A percentile compares a stretch with the other conserved stretches of the same genome.
Conservation (phyloP, 2,797 vertebrate species). For the Nyctalus aviator region DNA sequence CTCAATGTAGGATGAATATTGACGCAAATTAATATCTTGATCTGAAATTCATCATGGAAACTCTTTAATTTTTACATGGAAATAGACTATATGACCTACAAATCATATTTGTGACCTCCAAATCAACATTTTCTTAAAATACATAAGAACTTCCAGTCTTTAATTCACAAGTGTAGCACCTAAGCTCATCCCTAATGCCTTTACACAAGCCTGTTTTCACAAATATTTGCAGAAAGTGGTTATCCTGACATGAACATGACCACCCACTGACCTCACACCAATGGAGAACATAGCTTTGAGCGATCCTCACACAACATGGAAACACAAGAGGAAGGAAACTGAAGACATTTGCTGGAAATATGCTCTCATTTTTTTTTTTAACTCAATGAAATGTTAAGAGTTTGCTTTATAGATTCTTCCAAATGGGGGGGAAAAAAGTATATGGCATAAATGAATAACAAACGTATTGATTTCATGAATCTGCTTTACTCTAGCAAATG, state of each 20-base stretch:
- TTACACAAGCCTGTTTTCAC: background rate
- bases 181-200: background rate
- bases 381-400: constrained; percentile 29
- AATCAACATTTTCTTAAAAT: constrained; percentile 49
- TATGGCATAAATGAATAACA: constrained; percentile 38
- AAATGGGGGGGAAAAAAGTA: constrained; percentile 8
- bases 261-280: background rate
- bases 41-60: constrained; percentile 26
- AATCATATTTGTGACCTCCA: background rate
- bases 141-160: background rate
- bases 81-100: background rate
- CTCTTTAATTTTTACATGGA: background rate
- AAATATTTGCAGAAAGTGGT: background rate
- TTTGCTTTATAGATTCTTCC: constrained; percentile 18
- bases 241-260: background rate
- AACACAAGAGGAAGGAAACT: constrained; percentile 7
- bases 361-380: constrained; percentile 20
- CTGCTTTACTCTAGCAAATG: constrained; percentile 25
- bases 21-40: background rate
- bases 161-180: constrained; percentile 38
- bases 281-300: background rate
- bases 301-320: background rate
- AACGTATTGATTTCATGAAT: constrained; percentile 37
- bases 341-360: constrained; percentile 12
- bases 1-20: background rate